phyloP scores from a whole-genome alignment of 2,888 invertebrate genomes.

The Cordilura impudica region DNA sequence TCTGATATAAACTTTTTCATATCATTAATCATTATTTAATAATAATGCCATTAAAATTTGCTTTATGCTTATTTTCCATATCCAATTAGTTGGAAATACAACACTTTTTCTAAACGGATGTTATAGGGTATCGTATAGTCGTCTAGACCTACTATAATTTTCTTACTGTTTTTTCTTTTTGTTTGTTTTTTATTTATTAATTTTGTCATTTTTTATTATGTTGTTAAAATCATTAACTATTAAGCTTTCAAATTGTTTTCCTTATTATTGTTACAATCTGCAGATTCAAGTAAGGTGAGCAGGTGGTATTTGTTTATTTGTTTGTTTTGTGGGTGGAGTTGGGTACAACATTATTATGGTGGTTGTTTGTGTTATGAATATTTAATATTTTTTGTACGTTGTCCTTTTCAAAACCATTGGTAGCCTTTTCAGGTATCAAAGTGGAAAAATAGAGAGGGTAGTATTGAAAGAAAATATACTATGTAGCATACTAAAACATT shows the following conservation, averaged over 20 bases:
- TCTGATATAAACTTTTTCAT: too few relatives aligned
- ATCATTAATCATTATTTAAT: too few relatives aligned
- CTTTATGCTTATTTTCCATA: too few relatives aligned
- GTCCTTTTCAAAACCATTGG: conserved; percentile 6
- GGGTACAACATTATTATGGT: conserved; percentile 12
- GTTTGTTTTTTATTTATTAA: neutral
- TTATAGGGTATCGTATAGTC: too few relatives aligned
- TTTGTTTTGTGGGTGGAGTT: neutral
- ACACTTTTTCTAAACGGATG: too few relatives aligned
- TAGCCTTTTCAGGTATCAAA: neutral
- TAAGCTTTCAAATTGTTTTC: conserved; percentile 16
- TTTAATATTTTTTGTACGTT: conserved; percentile 24
- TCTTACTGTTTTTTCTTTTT: too few relatives aligned
- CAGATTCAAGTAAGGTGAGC: neutral
- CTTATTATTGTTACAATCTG: neutral
- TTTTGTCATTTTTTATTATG: conserved; percentile 11
- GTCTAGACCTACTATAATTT: too few relatives aligned
- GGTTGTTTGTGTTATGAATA: conserved; percentile 36
- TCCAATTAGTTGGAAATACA: too few relatives aligned
- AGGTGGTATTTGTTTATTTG: neutral
- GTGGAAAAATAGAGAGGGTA: neutral
- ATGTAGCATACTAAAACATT: too few relatives aligned
- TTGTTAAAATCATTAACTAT: conserved; percentile 13
- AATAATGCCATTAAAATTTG: too few relatives aligned
- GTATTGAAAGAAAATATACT: conserved; percentile 2